Evolutionary conservation across 2,888 invertebrate genomes (phyloP).

Genomic region (Pyrocoelia pectoralis): DNA sequence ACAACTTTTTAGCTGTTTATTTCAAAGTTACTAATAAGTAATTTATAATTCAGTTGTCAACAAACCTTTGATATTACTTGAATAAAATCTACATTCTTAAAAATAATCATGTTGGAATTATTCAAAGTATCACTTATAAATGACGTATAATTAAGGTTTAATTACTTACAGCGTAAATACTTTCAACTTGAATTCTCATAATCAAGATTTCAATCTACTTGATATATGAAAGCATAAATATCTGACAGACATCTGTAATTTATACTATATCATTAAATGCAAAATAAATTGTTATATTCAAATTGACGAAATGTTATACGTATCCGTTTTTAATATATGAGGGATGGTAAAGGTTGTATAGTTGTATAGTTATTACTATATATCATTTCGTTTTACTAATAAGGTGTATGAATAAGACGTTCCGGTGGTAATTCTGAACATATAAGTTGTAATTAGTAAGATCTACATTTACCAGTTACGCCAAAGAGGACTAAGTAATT

Average conservation of each 20-base stretch:
- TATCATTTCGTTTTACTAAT: too few species aligned
- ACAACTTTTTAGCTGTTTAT: too few species aligned
- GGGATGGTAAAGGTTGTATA: neutral
- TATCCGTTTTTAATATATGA: neutral
- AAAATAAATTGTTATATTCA: neutral
- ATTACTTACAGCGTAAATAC: slow-evolving; percentile 4
- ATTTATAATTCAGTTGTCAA: too few species aligned
- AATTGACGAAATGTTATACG: neutral
- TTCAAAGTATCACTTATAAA: neutral
- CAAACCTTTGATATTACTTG: too few species aligned
- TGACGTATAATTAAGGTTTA: neutral
- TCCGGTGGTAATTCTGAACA: neutral
- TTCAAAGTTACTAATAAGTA: too few species aligned
- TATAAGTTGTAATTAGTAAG: neutral
- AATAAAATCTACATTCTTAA: too few species aligned
- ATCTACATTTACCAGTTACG: slow-evolving; percentile 12
- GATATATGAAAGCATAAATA: slow-evolving; percentile 5
- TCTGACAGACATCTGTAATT: slow-evolving; percentile 2
- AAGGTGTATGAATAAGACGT: neutral
- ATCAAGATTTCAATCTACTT: slow-evolving; percentile 6
- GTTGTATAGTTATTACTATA: neutral
- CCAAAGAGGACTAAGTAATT: slow-evolving; percentile 30
- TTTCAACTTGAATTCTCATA: neutral
- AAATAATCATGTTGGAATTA: too few species aligned
- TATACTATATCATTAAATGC: slow-evolving; percentile 6